Base-by-base conservation (phyloP, 2,797 vertebrate genomes). In the Halcyon smyrnensis region DNA sequence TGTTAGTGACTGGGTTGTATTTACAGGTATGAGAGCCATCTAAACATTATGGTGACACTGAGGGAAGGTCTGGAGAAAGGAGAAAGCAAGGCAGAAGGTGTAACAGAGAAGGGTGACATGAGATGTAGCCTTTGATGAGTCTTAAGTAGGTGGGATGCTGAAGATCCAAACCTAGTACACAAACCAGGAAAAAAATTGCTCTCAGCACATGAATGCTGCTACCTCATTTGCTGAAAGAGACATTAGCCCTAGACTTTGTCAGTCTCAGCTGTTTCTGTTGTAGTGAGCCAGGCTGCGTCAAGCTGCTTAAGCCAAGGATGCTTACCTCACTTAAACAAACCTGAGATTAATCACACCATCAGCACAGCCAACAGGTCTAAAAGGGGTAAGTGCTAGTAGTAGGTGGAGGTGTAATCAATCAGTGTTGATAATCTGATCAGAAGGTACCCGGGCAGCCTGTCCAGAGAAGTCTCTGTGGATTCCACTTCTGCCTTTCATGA, bases 301-400 rank as follows among this genome's bases (percentile, higher is more conserved):
- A 62, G 57, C 48, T 63, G 63, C 59, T 69, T 71, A 62, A 90
- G 74, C 30, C 46, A 48, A 36, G 34, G 74, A 10, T 27, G 27
- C 39, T 48, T 79, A 30, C n/a, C 20, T 81, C 18, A 9, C 41
- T 9, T 53, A 65, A 67, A 64, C 19, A 65, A 67, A 64, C 17
- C 17, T 48, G 39, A 80, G 75, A 60, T 54, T 0, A 1, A 32
- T 81, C 41, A 3, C 2, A 0, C 23, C 25, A 23, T 86, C 56
- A 45, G 36, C 48, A 17, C 2, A 9, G 50, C 65, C 54, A 60
- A 5, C 27, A 30, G 39, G 27, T 56, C 51, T 32, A 63, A 65
- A 57, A 76, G 67, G 51, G 36, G 27, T 53, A 53, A 21, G 11
- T 3, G 9, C 36, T 82, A 3, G 20, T 16, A 30, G 43, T 27